A percentile compares a stretch with the other conserved stretches of the same genome.
Conservation (phyloP, 2,888 invertebrate genomes). For the Parnassius orleans region DNA sequence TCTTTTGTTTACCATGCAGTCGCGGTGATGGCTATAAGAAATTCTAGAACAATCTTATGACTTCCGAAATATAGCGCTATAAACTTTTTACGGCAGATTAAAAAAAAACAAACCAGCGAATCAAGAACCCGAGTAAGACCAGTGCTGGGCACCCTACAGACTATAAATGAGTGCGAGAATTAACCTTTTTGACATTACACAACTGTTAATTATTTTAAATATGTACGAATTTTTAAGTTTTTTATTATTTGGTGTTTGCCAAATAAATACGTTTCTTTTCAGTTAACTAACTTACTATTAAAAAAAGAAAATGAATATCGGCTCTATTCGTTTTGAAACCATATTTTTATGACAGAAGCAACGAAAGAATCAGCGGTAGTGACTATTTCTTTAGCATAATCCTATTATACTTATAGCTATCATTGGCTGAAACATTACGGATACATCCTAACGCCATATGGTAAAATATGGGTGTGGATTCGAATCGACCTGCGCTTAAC, state of each 20-base stretch:
- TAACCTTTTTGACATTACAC: neutral
- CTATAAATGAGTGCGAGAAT: neutral
- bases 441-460: constrained; percentile 7
- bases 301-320: neutral
- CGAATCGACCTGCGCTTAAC: neutral
- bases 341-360: constrained; percentile 23
- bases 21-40: no score
- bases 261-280: neutral
- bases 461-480: neutral
- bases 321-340: constrained; percentile 8
- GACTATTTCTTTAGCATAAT: constrained; percentile 4
- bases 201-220: no score
- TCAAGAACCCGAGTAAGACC: no score
- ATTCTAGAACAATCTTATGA: no score
- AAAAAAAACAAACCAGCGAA: no score
- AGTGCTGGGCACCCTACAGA: no score
- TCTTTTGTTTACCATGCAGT: no score
- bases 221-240: neutral
- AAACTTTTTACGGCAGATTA: no score
- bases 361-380: constrained; percentile 22
- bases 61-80: no score
- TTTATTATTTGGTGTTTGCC: neutral
- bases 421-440: neutral
- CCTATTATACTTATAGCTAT: neutral
- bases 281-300: neutral